Evolutionary conservation across 2,797 vertebrate genomes (phyloP), one percentile per base, ranked within the genome.

Genomic region (Melanotaenia trifasciata): DNA sequence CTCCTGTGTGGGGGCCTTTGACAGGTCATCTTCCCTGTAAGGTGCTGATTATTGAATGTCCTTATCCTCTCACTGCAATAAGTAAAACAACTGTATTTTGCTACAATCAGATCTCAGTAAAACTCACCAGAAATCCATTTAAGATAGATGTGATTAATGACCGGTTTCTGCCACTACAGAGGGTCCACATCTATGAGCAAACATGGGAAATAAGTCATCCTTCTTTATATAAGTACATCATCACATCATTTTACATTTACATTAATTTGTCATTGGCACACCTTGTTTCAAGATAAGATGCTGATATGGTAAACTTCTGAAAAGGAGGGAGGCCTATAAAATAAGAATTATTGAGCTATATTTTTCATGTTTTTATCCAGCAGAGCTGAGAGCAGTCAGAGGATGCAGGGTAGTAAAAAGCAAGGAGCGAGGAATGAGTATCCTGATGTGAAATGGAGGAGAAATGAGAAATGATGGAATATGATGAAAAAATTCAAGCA

Each of bases 371-470:
- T 82, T 81, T 81, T 74, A 72, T 81, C 67, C 64, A 87, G 82
- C 74, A 78, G 75, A 76, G 64, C 35, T 65, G 67, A 65, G 72
- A 58, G 74, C 56, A 76, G 67, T 76, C 64, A 66, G 64, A 84
- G 69, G 80, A 89, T 54, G 72, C 76, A 35, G 72, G 76, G 57
- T 68, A 71, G 77, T 66, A 82, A 75, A 81, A 86, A 28, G 45
- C 74, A 81, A 87, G 74, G 67, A 80, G 72, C 26, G 14, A 66
- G 57, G 35, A 86, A 81, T 71, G 67, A 78, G 72, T 67, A 68
- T 84, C 73, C 71, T 79, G 64, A 78, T 84, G 76, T 85, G 80
- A 85, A 88, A 86, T 87, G 74, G 71, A 76, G 78, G 67, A 58
- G 76, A 56, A 62, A 62, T 24, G 33, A 64, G 64, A 83, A 83